phyloP scores from a whole-genome alignment of 1,140 invertebrate species.

The Sycophaga agraensis region DNA sequence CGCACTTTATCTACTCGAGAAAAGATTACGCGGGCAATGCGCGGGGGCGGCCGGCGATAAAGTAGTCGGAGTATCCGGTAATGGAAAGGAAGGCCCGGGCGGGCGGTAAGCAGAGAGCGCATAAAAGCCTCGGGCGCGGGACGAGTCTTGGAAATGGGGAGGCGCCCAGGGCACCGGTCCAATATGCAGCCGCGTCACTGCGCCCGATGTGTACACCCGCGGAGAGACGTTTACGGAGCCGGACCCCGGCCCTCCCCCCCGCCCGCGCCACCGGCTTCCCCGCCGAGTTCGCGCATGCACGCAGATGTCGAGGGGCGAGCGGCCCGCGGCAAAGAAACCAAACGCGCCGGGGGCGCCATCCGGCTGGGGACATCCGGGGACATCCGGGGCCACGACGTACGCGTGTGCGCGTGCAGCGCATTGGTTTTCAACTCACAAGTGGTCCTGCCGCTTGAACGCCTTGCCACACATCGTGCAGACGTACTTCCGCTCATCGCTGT shows the following conservation, averaged over 20 bases:
- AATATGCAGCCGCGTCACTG: too few relatives aligned
- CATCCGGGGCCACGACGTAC: not conserved
- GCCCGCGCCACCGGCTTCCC: too few relatives aligned
- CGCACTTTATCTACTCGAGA: too few relatives aligned
- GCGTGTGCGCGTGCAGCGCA: not conserved
- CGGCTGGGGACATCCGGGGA: too few relatives aligned
- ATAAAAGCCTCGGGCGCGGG: too few relatives aligned
- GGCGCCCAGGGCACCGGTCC: not conserved
- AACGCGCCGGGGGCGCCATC: not conserved
- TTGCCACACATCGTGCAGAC: slow-evolving; percentile 93
- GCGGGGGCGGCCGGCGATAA: too few relatives aligned
- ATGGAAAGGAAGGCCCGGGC: too few relatives aligned
- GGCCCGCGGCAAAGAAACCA: not conserved
- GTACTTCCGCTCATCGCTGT: slow-evolving; percentile 96
- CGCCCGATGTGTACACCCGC: slow-evolving; percentile 5
- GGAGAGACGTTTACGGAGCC: not conserved
- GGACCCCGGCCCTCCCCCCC: not conserved
- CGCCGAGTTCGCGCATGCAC: slow-evolving; percentile 2
- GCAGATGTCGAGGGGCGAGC: slow-evolving; percentile 6
- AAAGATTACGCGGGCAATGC: too few relatives aligned
- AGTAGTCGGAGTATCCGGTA: too few relatives aligned
- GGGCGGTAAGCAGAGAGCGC: too few relatives aligned
- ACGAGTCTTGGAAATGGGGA: not conserved
- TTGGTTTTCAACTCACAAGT: slow-evolving; percentile 78
- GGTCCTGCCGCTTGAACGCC: slow-evolving; percentile 98